Percentiles rank a stretch among this genome's conserved stretches.
These are phyloP conservation scores for Orchesellides sinensis DNA, from an alignment of 2,888 invertebrate genomes.

Conservation along the genomic window DNA sequence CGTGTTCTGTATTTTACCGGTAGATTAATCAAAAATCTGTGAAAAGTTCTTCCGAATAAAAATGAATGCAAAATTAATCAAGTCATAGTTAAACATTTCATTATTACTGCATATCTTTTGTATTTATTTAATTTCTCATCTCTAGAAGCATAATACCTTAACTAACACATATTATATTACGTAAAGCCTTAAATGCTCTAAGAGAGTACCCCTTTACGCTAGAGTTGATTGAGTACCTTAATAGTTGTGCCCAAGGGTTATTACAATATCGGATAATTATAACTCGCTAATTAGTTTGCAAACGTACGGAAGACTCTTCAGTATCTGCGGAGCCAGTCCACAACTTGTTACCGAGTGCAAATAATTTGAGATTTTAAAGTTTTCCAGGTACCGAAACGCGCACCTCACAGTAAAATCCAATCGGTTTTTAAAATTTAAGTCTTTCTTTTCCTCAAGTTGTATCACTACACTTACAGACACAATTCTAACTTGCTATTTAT, in stretches of 20 bases:
- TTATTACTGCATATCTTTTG: too few relatives aligned
- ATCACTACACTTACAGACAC: too few relatives aligned
- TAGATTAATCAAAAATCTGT: neutral
- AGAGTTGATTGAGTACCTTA: neutral
- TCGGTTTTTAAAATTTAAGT: too few relatives aligned
- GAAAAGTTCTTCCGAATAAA: slow-evolving; percentile 21
- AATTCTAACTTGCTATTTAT: too few relatives aligned
- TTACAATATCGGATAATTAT: neutral
- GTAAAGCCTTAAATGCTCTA: too few relatives aligned
- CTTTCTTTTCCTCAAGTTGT: too few relatives aligned
- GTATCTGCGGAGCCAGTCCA: slow-evolving; percentile 14
- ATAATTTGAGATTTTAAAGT: slow-evolving; percentile 13
- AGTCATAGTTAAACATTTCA: too few relatives aligned
- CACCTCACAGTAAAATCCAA: slow-evolving; percentile 18
- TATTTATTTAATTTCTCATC: too few relatives aligned
- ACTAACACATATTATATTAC: too few relatives aligned
- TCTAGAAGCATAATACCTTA: too few relatives aligned
- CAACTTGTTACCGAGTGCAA: neutral
- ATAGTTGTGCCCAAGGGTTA: slow-evolving; percentile 8
- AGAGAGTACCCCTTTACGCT: too few relatives aligned
- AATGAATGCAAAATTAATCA: too few relatives aligned
- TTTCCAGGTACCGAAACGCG: slow-evolving; percentile 46
- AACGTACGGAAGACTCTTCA: neutral
- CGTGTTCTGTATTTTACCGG: slow-evolving; percentile 42
- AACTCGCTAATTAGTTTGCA: neutral